phyloP scores from a whole-genome alignment of 2,113 vertebrate species.

The Anthoscopus minutus region DNA sequence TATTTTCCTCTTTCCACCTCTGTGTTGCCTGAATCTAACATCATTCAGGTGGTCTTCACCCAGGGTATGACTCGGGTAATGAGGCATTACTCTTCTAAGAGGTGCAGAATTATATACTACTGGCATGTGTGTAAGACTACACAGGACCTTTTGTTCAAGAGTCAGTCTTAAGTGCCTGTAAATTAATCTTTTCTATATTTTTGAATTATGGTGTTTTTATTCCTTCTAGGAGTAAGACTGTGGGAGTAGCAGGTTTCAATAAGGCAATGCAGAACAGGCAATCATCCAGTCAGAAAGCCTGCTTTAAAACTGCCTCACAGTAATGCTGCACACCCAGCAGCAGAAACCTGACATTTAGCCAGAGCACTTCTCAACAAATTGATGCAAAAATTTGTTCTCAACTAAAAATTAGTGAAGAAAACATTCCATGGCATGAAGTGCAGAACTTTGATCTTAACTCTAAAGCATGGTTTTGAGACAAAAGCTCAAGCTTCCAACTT shows the following conservation, averaged over 20 bases:
- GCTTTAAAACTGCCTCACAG: background rate
- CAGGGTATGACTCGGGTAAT: background rate
- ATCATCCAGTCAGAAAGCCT: background rate
- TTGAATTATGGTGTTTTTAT: background rate
- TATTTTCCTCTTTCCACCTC: conserved; percentile 34
- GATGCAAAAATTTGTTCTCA: background rate
- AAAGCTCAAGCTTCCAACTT: background rate
- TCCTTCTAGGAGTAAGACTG: background rate
- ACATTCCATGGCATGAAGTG: background rate
- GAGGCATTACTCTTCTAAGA: background rate
- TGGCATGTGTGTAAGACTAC: background rate
- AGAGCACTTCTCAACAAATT: background rate
- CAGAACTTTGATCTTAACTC: background rate
- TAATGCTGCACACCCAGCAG: background rate
- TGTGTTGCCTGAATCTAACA: background rate
- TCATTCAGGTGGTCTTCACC: background rate
- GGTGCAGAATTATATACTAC: background rate
- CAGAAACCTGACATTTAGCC: background rate
- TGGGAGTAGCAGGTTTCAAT: background rate
- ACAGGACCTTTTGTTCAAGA: background rate
- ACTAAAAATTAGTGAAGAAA: background rate
- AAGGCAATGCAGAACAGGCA: background rate
- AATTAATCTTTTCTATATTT: background rate
- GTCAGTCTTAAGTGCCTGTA: background rate
- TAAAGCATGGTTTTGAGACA: background rate